Evolutionary conservation across 92 coral and sea anemone genomes (phyloP).

Genomic region (Pocillopora grandis): DNA sequence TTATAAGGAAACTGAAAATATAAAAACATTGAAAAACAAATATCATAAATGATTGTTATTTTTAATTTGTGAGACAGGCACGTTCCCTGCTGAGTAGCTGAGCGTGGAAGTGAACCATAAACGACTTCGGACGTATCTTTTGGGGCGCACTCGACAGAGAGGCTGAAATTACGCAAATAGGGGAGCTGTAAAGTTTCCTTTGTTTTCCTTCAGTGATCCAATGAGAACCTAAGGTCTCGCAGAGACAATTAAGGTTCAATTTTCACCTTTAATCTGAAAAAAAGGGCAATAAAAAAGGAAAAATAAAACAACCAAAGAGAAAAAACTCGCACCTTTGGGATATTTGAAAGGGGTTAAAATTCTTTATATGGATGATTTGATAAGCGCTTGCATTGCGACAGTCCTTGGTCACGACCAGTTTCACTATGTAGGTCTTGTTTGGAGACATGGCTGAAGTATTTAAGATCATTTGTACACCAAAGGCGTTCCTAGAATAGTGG

Average conservation of each 20-base stretch:
- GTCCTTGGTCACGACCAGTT: slow-evolving; percentile 10
- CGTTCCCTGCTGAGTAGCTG: too few species aligned
- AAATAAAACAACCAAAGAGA: not conserved
- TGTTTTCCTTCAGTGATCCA: too few species aligned
- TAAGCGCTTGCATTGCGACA: slow-evolving; percentile 9
- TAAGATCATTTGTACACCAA: not conserved
- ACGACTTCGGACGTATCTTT: too few species aligned
- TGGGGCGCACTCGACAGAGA: too few species aligned
- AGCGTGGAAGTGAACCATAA: too few species aligned
- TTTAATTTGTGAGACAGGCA: not conserved
- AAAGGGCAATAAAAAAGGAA: not conserved
- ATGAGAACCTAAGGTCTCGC: too few species aligned
- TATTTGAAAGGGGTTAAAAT: not conserved
- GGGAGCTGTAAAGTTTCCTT: too few species aligned
- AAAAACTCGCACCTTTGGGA: not conserved
- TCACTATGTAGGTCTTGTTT: not conserved
- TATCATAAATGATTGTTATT: not conserved
- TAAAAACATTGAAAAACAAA: not conserved
- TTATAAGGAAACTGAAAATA: slow-evolving; percentile 14
- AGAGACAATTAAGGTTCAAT: not conserved
- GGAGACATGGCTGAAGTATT: not conserved
- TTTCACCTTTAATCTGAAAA: not conserved
- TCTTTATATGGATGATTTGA: not conserved
- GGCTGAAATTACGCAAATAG: too few species aligned
- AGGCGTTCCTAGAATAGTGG: not conserved